These are phyloP conservation scores for Lacerta agilis DNA, from an alignment of 2,797 vertebrate genomes.

Conservation along the genomic window DNA sequence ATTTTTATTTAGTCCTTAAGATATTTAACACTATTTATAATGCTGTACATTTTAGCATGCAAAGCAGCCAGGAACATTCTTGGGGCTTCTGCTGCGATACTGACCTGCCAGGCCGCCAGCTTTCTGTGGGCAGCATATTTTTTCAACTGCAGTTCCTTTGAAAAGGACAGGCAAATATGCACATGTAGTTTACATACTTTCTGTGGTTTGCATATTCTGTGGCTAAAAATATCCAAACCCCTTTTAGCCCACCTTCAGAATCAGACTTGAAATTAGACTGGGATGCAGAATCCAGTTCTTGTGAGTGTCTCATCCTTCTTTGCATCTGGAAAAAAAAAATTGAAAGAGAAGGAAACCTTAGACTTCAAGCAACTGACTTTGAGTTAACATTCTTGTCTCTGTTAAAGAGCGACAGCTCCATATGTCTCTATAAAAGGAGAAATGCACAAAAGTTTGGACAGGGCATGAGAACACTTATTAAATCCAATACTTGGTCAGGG, in stretches of 20 bases:
- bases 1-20: slow-evolving; percentile 18
- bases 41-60: slow-evolving; percentile 60
- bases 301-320: slow-evolving; percentile 65
- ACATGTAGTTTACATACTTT: slow-evolving; percentile 76
- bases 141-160: slow-evolving; percentile 69
- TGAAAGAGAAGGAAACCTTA: slow-evolving; percentile 65
- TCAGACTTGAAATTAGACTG: slow-evolving; percentile 63
- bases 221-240: slow-evolving; percentile 74
- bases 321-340: slow-evolving; percentile 73
- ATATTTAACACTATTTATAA: slow-evolving; percentile 67
- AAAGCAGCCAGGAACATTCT: slow-evolving; percentile 68
- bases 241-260: slow-evolving; percentile 62
- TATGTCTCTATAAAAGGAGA: slow-evolving; percentile 66
- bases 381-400: slow-evolving; percentile 65
- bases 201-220: slow-evolving; percentile 76
- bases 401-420: slow-evolving; percentile 61
- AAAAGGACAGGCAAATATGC: slow-evolving; percentile 67
- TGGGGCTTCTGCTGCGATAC: slow-evolving; percentile 64
- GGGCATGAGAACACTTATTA: slow-evolving; percentile 64
- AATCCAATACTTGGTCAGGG: slow-evolving; percentile 62
- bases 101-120: slow-evolving; percentile 62
- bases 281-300: slow-evolving; percentile 57
- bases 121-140: slow-evolving; percentile 64
- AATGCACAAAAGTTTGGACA: slow-evolving; percentile 59
- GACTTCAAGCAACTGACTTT: slow-evolving; percentile 69